Evolutionary conservation across 64 coral and sea anemone genomes (phyloP).

Genomic region (Actinia equina): DNA sequence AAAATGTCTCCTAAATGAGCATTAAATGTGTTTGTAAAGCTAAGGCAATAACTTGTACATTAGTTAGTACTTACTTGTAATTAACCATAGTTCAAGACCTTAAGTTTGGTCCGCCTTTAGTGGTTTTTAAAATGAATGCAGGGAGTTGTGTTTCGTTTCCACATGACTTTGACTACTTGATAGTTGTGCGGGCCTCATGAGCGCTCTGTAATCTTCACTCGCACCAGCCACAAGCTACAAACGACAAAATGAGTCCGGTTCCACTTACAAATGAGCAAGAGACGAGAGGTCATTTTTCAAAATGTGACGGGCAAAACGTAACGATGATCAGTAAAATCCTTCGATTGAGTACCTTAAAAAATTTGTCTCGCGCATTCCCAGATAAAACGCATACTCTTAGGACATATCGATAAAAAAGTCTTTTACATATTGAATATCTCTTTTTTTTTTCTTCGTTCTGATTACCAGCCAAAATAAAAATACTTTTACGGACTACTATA

Average conservation of each 20-base stretch:
- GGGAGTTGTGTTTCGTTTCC: neutral
- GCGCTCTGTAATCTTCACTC: neutral
- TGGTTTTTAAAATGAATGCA: neutral
- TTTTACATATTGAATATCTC: neutral
- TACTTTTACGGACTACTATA: neutral
- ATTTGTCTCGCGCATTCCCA: neutral
- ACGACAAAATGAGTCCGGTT: neutral
- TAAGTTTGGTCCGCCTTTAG: neutral
- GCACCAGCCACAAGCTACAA: slow-evolving; percentile 1
- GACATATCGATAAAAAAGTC: neutral
- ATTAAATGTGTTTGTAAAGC: neutral
- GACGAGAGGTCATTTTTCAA: slow-evolving; percentile 8
- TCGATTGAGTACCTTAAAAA: neutral
- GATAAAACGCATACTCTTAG: neutral
- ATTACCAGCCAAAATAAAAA: neutral
- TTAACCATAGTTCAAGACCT: neutral
- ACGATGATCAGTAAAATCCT: neutral
- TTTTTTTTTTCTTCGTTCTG: neutral
- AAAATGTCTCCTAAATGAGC: neutral
- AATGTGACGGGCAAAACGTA: slow-evolving; percentile 3
- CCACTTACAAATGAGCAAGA: neutral
- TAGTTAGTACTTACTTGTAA: neutral
- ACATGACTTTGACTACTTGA: neutral
- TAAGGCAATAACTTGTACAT: neutral
- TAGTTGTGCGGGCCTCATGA: neutral